Percentiles rank a stretch among this genome's conserved stretches.
Evolutionary conservation across 2,797 vertebrate species (phyloP).

Genomic region (Amphiprion clarkii): DNA sequence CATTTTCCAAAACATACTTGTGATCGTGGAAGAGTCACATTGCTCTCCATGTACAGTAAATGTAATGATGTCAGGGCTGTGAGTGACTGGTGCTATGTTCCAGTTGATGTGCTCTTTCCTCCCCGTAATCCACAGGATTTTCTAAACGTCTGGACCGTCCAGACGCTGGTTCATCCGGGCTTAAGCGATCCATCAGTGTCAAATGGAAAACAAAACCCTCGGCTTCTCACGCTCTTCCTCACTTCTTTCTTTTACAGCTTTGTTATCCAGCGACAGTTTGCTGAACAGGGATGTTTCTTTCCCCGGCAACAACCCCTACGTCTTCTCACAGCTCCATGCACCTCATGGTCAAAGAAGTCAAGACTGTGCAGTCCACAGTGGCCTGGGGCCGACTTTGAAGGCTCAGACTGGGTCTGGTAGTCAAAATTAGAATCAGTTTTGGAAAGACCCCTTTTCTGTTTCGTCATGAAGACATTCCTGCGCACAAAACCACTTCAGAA

Average conservation of each 20-base stretch:
- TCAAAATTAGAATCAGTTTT: background rate
- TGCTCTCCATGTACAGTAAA: background rate
- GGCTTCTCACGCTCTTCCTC: conserved; percentile 23
- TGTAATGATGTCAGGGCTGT: conserved; percentile 6
- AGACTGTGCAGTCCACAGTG: background rate
- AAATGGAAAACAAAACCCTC: conserved; percentile 63
- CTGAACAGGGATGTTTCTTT: conserved; percentile 21
- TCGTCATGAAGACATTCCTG: too few species aligned
- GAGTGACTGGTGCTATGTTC: conserved; percentile 25
- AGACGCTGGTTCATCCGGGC: conserved; percentile 61
- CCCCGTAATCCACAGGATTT: conserved; percentile 63
- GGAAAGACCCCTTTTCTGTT: too few species aligned
- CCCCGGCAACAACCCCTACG: conserved; percentile 15
- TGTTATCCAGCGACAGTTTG: conserved; percentile 35
- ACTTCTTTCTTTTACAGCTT: conserved; percentile 28
- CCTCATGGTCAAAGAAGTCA: background rate
- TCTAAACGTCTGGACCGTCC: conserved; percentile 65
- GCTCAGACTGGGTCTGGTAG: background rate
- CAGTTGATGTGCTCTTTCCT: conserved; percentile 48
- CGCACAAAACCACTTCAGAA: background rate
- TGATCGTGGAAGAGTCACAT: background rate
- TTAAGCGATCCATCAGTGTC: conserved; percentile 66
- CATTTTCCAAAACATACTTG: background rate
- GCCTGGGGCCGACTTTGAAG: background rate
- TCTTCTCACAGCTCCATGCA: background rate